phyloP scores from a whole-genome alignment of 2,888 invertebrate species.

The Phengaris arion region DNA sequence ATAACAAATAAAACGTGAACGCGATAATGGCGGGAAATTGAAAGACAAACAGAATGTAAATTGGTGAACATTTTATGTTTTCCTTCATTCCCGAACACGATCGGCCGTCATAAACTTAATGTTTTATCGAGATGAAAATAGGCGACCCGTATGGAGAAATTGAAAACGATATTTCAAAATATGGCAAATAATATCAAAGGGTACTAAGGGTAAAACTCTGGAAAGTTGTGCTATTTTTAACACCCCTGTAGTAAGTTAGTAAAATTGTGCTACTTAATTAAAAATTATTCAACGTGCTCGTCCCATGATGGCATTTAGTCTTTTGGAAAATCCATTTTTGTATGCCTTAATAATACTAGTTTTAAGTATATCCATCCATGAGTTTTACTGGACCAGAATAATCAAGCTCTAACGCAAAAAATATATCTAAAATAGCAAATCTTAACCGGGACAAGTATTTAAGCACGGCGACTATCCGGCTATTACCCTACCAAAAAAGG shows the following conservation, averaged over 20 bases:
- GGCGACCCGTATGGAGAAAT: conserved; percentile 37
- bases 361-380: too few relatives aligned
- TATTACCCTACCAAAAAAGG: conserved; percentile 25
- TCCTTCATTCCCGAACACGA: neutral
- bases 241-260: too few relatives aligned
- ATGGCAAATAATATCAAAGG: conserved; percentile 34
- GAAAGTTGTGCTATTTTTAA: neutral
- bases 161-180: conserved; percentile 36
- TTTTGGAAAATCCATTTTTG: too few relatives aligned
- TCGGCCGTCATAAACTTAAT: conserved; percentile 23
- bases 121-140: conserved; percentile 28
- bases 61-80: neutral
- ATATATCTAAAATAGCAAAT: neutral
- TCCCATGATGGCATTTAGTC: too few relatives aligned
- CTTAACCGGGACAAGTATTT: neutral
- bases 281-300: too few relatives aligned
- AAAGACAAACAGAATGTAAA: conserved; percentile 9
- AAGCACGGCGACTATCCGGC: neutral
- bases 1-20: neutral
- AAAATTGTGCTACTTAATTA: conserved; percentile 25
- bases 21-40: conserved; percentile 4
- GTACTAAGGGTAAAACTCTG: neutral
- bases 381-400: too few relatives aligned
- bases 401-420: too few relatives aligned
- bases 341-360: too few relatives aligned